A percentile compares a stretch with the other conserved stretches of the same genome.
phyloP scores from a whole-genome alignment of 2,113 vertebrate species.

The human region DNA sequence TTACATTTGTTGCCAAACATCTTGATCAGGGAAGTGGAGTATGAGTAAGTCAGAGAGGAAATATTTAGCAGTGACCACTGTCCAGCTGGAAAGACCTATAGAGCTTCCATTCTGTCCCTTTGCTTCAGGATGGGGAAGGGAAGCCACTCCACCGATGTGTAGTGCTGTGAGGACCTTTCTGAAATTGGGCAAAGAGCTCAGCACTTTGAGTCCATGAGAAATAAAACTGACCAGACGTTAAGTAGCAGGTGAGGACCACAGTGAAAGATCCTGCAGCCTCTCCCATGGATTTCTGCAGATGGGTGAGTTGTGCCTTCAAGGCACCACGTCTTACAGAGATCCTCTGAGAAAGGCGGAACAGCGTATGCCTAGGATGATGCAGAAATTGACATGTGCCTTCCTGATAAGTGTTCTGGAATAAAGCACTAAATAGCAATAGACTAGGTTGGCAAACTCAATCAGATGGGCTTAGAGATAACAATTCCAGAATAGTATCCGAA shows the following conservation, averaged over 20 bases:
- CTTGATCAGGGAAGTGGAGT: neutral
- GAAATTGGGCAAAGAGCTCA: neutral
- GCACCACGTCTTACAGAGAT: neutral
- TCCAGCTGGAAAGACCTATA: neutral
- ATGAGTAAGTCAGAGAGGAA: neutral
- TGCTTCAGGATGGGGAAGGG: neutral
- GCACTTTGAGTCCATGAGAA: neutral
- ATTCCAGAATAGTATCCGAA: neutral
- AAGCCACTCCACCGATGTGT: too few relatives aligned
- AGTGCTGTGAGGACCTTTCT: neutral
- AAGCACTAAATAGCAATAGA: too few relatives aligned
- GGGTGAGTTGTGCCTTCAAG: neutral
- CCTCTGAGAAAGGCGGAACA: neutral
- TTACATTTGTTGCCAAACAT: neutral
- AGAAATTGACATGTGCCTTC: neutral
- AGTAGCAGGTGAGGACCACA: neutral
- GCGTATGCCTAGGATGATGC: fast-evolving
- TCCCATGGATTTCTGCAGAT: neutral
- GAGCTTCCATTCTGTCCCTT: neutral
- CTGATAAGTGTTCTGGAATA: neutral
- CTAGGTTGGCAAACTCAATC: neutral
- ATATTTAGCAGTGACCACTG: neutral
- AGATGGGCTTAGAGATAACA: neutral
- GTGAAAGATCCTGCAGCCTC: neutral
- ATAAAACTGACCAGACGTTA: neutral